A percentile compares a stretch with the other conserved stretches of the same genome.
Evolutionary conservation across 2,113 vertebrate genomes (phyloP).

Genomic region (Mystacornis crossleyi): DNA sequence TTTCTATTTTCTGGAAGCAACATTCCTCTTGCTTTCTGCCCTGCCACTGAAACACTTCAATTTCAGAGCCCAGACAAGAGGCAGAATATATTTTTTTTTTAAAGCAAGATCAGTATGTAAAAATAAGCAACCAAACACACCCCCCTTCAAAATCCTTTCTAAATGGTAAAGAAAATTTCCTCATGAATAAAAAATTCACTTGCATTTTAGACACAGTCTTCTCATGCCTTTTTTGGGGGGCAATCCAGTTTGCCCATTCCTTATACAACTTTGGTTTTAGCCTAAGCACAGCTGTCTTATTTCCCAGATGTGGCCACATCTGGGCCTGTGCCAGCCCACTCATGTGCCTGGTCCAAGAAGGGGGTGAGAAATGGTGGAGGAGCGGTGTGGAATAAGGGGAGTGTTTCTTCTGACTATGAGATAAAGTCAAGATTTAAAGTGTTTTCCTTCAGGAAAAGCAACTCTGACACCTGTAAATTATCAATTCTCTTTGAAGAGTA

Average conservation of each 20-base stretch:
- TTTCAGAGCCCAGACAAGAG: not conserved
- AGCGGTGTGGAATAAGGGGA: not conserved
- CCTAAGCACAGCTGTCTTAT: not conserved
- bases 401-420: not conserved
- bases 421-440: not conserved
- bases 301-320: not conserved
- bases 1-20: not conserved
- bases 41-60: not conserved
- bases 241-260: not conserved
- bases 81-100: not conserved
- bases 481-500: not conserved
- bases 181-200: not conserved
- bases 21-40: not conserved
- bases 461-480: not conserved
- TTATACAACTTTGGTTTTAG: not conserved
- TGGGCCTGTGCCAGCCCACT: not conserved
- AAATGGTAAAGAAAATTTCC: not conserved
- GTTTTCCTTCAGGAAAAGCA: not conserved
- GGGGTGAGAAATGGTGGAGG: accelerated
- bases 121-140: accelerated
- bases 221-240: not conserved
- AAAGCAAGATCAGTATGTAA: not conserved
- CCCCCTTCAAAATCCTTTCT: not conserved
- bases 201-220: not conserved
- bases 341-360: accelerated